Evolutionary conservation across 2,113 vertebrate genomes (phyloP).

Genomic region (Desmodus rotundus): DNA sequence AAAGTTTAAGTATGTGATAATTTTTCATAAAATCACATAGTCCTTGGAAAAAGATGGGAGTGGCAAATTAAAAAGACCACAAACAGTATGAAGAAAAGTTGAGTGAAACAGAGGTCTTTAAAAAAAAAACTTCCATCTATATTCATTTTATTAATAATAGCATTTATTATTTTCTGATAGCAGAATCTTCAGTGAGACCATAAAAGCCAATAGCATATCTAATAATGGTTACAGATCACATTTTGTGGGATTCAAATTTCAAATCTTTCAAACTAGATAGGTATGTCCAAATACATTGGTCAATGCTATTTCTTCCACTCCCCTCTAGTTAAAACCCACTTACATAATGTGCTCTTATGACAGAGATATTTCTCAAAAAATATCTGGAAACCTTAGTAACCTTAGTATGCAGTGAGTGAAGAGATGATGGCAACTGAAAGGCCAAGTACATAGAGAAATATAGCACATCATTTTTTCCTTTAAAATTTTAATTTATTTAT

Average conservation of each 20-base stretch:
- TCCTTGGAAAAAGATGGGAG: neutral
- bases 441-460: neutral
- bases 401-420: neutral
- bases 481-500: no score
- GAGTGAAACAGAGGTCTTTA: neutral
- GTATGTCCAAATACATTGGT: neutral
- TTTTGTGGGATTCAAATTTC: neutral
- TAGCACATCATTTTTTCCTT: neutral
- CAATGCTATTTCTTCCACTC: neutral
- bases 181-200: neutral
- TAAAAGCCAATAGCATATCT: neutral
- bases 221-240: neutral
- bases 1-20: neutral
- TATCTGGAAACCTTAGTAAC: neutral
- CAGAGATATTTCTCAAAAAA: neutral
- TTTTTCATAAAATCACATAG: neutral
- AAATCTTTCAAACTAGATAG: neutral
- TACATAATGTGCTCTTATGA: neutral
- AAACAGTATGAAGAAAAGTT: neutral
- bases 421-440: neutral
- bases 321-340: neutral
- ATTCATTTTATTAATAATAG: neutral
- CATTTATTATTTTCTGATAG: neutral
- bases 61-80: neutral
- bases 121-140: neutral